Percentiles rank a stretch among this genome's conserved stretches.
Evolutionary conservation across 2,797 vertebrate genomes (phyloP).

Genomic region (Crocidura indochinensis): DNA sequence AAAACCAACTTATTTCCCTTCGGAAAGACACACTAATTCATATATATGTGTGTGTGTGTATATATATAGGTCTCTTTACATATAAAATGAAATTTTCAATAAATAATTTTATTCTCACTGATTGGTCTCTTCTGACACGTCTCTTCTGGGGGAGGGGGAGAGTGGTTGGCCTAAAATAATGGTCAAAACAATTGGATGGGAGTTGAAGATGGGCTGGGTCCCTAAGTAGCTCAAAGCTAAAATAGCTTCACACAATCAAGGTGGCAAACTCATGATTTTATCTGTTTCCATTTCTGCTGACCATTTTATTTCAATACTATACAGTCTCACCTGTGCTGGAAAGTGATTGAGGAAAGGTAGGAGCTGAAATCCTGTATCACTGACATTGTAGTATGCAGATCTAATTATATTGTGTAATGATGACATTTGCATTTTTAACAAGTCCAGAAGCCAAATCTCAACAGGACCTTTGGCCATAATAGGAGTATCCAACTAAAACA

Average conservation of each 20-base stretch:
- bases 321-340: constrained; percentile 90
- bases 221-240: background rate
- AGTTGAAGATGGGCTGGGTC: background rate
- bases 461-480: constrained; percentile 91
- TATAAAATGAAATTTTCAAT: background rate
- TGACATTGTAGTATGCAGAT: constrained; percentile 90
- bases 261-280: background rate
- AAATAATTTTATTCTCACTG: background rate
- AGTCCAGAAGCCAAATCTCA: constrained; percentile 90
- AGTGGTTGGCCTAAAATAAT: accelerated
- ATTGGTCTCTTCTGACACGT: background rate
- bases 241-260: background rate
- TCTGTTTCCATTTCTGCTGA: constrained; percentile 1
- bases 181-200: background rate
- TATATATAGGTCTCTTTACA: background rate
- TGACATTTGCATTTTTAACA: constrained; percentile 90
- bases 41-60: no score
- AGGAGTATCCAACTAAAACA: constrained; percentile 89
- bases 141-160: background rate
- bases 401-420: constrained; percentile 93
- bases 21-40: background rate
- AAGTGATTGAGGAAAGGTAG: constrained; percentile 89
- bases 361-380: constrained; percentile 90
- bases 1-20: background rate
- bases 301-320: background rate